phyloP scores from a whole-genome alignment of 2,888 invertebrate species.

The Tachystola acroxantha region DNA sequence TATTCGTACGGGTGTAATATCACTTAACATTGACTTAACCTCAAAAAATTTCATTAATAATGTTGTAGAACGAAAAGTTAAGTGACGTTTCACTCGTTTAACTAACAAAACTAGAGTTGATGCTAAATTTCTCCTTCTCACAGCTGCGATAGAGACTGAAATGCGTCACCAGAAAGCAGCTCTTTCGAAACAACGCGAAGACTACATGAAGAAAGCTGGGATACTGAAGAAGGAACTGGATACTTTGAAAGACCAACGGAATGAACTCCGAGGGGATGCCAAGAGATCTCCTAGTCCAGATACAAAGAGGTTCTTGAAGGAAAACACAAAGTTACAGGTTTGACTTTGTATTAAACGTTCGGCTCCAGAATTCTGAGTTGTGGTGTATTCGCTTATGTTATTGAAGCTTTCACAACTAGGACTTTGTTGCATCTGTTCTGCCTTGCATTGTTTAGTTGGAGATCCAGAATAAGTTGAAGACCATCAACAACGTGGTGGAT shows the following conservation, averaged over 20 bases:
- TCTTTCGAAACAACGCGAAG: constrained; percentile 87
- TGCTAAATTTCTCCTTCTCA: constrained; percentile 26
- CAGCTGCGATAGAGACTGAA: constrained; percentile 87
- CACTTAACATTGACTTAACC: constrained; percentile 4
- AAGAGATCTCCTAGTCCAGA: constrained; percentile 86
- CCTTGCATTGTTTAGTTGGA: constrained; percentile 78
- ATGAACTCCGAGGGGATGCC: constrained; percentile 83
- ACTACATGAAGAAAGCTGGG: constrained; percentile 86
- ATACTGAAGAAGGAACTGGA: constrained; percentile 88
- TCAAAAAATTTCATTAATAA: not conserved
- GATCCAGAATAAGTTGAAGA: constrained; percentile 87
- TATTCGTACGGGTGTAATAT: constrained; percentile 14
- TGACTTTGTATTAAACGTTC: constrained; percentile 23
- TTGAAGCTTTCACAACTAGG: constrained; percentile 23
- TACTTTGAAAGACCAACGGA: constrained; percentile 86
- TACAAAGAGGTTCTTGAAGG: constrained; percentile 87
- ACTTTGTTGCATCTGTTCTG: constrained; percentile 11
- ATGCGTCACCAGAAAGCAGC: constrained; percentile 90
- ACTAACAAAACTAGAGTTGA: constrained; percentile 9
- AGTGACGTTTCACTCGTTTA: constrained; percentile 24
- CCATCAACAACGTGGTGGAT: constrained; percentile 91
- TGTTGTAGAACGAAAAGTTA: too few relatives aligned
- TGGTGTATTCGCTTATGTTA: constrained; percentile 17
- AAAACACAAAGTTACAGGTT: constrained; percentile 92
- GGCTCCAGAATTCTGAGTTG: constrained; percentile 25